phyloP scores from a whole-genome alignment of 92 coral and sea anemone genomes.

The Montipora capitata region DNA sequence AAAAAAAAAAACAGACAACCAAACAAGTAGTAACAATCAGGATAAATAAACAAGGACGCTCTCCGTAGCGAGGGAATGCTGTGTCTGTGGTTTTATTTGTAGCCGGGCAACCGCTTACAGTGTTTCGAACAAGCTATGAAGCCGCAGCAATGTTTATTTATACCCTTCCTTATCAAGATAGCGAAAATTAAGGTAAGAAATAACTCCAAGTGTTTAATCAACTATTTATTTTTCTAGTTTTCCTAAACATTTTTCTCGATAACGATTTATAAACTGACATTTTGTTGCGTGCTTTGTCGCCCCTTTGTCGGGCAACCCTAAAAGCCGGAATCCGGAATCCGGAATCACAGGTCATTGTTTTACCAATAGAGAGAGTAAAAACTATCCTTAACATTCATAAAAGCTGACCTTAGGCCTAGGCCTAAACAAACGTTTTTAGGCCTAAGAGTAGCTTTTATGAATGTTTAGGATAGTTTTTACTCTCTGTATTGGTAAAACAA shows the following conservation, averaged over 20 bases:
- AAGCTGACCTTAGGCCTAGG: too few relatives aligned
- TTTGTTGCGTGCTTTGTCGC: neutral
- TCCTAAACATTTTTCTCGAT: neutral
- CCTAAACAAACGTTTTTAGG: too few relatives aligned
- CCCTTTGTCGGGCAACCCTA: too few relatives aligned
- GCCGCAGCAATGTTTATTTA: slow-evolving; percentile 16
- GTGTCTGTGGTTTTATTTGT: neutral
- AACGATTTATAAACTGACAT: slow-evolving; percentile 9
- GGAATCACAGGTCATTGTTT: too few relatives aligned
- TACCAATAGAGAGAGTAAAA: too few relatives aligned
- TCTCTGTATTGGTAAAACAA: too few relatives aligned
- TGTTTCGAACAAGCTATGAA: neutral
- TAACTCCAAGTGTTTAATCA: neutral
- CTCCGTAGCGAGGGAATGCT: neutral
- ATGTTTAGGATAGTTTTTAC: too few relatives aligned
- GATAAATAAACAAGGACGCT: neutral
- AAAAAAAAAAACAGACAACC: neutral
- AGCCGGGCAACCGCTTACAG: neutral
- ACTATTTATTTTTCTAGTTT: neutral
- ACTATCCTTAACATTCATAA: too few relatives aligned
- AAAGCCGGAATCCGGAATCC: too few relatives aligned
- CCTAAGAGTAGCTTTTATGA: too few relatives aligned
- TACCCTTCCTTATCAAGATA: slow-evolving; percentile 13
- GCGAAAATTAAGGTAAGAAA: slow-evolving; percentile 15
- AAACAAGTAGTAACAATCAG: neutral